Evolutionary conservation across 2,113 vertebrate genomes (phyloP), one percentile per base, ranked within the genome.

Genomic region (Pseudolaguvia tuberculata): DNA sequence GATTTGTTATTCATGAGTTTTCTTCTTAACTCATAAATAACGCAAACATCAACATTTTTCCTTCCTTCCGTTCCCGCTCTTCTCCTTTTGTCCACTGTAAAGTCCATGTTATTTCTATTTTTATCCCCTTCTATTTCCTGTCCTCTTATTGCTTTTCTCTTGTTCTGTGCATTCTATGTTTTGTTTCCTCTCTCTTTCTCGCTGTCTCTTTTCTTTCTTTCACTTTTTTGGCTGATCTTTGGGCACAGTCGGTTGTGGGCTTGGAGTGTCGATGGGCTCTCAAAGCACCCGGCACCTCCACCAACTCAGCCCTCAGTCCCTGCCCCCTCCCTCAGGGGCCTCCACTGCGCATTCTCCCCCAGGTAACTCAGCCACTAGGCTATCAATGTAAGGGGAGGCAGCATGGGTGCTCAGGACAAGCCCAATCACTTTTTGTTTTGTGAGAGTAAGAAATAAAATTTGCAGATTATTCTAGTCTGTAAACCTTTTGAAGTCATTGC

Each of bases 241-340:
- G 86, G 86, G 90, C 88, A 89, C 94, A 98, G 95, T 95, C 94
- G 94, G 88, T 92, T 95, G 83, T 96, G 95, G 95, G 95, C 93
- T 89, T 98, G 96, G 95, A 94, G 94, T 93, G 94, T 95, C 85
- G 94, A 98, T 71, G 94, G 94, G 91, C 90, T 94, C 76, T 92
- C 92, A 90, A 98, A 98, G 92, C 94, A 94, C 86, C 90, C 94
- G 87, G 91, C 93, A 86, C 92, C 92, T 90, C 89, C 91, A 91
- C 90, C 92, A 86, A 92, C 95, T 90, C 94, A 93, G 92, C 94
- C 95, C 92, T 93, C 93, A 90, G 90, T 93, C 91, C 93, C 94
- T 87, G 92, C 92, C 92, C 94, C 95, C 88, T 93, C 93, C 88
- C 92, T 95, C 90, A 96, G 96, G 94, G 92, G 91, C 93, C 94